Evolutionary conservation across 2,888 invertebrate species (phyloP).

Genomic region (Abscondita cerata): DNA sequence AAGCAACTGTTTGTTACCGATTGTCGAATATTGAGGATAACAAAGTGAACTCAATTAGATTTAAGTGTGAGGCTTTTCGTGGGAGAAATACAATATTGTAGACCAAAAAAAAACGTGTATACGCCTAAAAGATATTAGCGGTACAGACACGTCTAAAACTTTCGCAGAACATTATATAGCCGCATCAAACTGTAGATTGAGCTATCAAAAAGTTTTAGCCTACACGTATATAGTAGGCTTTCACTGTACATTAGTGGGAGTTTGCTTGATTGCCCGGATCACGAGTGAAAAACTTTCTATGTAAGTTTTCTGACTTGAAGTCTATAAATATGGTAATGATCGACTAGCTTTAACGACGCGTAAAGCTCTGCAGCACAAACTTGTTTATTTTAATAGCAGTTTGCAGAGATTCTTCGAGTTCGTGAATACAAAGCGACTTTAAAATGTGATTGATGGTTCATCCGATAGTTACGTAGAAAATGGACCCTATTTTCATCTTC

Average conservation of each 20-base stretch:
- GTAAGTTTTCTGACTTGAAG: conserved; percentile 43
- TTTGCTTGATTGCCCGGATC: conserved; percentile 51
- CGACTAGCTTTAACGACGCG: conserved; percentile 44
- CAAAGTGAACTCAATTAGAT: too few species aligned
- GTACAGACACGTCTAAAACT: conserved; percentile 54
- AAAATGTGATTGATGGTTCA: conserved; percentile 29
- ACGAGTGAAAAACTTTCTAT: conserved; percentile 45
- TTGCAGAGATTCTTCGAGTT: conserved; percentile 28
- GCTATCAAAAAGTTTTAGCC: conserved; percentile 42
- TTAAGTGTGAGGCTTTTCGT: too few species aligned
- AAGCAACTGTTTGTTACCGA: too few species aligned
- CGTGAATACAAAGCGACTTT: conserved; percentile 28
- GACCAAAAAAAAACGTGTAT: neutral
- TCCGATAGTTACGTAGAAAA: conserved; percentile 1
- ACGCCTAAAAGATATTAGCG: conserved; percentile 46
- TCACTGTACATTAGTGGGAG: conserved; percentile 48
- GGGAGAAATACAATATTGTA: too few species aligned
- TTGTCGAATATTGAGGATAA: too few species aligned
- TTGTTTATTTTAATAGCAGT: conserved; percentile 50
- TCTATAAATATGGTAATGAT: conserved; percentile 54
- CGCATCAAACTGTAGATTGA: conserved; percentile 47
- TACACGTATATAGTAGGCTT: conserved; percentile 36
- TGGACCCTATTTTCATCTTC: too few species aligned
- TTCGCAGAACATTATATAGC: conserved; percentile 50
- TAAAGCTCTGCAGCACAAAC: conserved; percentile 46